Evolutionary conservation across 1,140 invertebrate species (phyloP), one percentile per base, ranked within the genome.

Genomic region (Scylla paramamosain): DNA sequence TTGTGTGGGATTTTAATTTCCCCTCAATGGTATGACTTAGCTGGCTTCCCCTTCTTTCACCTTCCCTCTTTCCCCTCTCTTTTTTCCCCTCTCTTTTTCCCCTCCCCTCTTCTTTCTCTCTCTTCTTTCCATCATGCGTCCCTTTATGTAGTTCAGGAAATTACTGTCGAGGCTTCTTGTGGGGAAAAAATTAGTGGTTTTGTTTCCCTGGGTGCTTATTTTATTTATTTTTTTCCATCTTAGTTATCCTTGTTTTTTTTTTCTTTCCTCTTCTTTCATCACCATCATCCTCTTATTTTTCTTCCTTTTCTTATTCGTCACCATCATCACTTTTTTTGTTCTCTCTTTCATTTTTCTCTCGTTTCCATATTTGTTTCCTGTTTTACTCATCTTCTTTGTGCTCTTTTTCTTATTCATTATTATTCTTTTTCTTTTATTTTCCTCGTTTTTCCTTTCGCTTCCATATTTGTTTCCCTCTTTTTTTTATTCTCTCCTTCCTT

Each of bases 1-100:
- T 93, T 84, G 31, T 32, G 86, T 93, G 83, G 92, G 92, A 93
- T 93, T 93, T 93, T 93, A 93, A 93, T 93, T 93, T 93, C 92
- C 92, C 29, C 48, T 93, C 45, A 16, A 39, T 46, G 25, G 52
- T 31, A 10, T 10, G 20, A 46, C 32, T 32, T 0, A 12, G 10
- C 14, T 16, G 28, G 25, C 31, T 48, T 48, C 83, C 28, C 46
- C n/a, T 29, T 46, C 83, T 86, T 45, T 28, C 83, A 16, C 83
- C 39, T 45, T 48, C 83, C 28, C 91, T 92, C 59, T 48, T 31
- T n/a, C 31, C 20, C 29, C 59, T 10, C n/a, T 4, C 59, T 32
- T 32, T 89, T 46, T 29, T 90, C 46, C 46, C 46, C 46, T 52
- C n/a, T 20, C 83, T 32, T 89, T 46, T 29, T 90, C 46, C 46